Base-by-base conservation (phyloP, 53 echinoderm and acorn worm genomes). In the Hippasteria phrygiana region DNA sequence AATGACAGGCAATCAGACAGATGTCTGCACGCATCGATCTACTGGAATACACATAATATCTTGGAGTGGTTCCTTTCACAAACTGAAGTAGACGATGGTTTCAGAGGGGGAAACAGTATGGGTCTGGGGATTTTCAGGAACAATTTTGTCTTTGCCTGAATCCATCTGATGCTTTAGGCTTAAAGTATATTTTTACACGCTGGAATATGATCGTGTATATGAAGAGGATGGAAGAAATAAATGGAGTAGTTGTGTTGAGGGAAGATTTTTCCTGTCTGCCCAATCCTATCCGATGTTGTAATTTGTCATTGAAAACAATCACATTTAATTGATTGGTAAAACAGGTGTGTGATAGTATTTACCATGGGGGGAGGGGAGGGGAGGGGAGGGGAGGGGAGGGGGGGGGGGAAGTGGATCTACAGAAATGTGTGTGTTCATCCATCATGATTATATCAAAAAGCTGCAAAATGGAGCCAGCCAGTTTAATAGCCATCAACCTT, bases 1-100 rank as follows among this genome's bases (percentile, higher is more conserved):
- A 67, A 35, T 67, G 67, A 37, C 67, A 11, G 36, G 67, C 67
- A 67, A 67, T 67, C 67, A 67, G 67, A 67, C 67, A 67, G 67
- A 67, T 67, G 67, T 67, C 37, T 35, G 34, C 35, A 12, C 16
- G 67, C 12, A 37, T 67, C 67, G 37, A 37, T 67, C 13, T 35
- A 35, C 35, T 12, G 18, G 34, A 67, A 37, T 12, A 10, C 18
- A 67, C 67, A 35, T 35, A 64, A 31, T 31, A 37, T 67, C 67
- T 37, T 33, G 34, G 1, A 33, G 34, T 33, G 34, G 67, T 67
- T 67, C 67, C 17, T 33, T 37, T 33, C 14, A 17, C 35, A 37
- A 22, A 16, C 34, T 67, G 37, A 12, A 67, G 34, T 33, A 10
- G 37, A 14, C 67, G 8, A 14, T 14, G 18, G n/a, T 35, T 67